phyloP scores from a whole-genome alignment of 1,140 invertebrate genomes.

The Rhagoletis zephyria region DNA sequence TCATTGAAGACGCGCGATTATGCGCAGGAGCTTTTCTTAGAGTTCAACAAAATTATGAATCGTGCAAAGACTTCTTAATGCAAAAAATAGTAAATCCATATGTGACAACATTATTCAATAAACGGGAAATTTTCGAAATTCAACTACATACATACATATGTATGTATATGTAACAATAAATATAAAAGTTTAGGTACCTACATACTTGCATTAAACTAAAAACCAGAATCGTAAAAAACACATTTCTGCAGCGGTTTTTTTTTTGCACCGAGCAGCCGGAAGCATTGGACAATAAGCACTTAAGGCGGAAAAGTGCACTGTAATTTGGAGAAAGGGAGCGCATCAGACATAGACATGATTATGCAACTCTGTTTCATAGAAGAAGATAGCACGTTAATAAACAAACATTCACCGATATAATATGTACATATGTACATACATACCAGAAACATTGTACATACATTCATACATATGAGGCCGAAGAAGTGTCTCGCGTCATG shows the following conservation, averaged over 20 bases:
- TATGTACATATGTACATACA: too few species aligned
- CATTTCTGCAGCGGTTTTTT: neutral
- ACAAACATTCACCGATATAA: too few species aligned
- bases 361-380: neutral
- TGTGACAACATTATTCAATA: too few species aligned
- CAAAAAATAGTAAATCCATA: too few species aligned
- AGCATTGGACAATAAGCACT: conserved; percentile 15
- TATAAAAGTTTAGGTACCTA: neutral
- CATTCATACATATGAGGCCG: neutral
- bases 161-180: too few species aligned
- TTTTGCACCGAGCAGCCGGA: neutral
- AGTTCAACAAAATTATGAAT: too few species aligned
- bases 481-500: neutral
- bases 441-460: neutral
- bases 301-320: neutral
- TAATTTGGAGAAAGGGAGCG: neutral
- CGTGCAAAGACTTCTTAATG: too few species aligned
- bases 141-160: too few species aligned
- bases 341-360: neutral
- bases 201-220: neutral
- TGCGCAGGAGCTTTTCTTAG: too few species aligned
- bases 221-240: neutral
- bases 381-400: neutral
- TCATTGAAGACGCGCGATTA: too few species aligned
- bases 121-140: too few species aligned